Percentiles rank a stretch among this genome's conserved stretches.
Evolutionary conservation across 2,113 vertebrate species (phyloP).

Genomic region (Arvicanthis niloticus): DNA sequence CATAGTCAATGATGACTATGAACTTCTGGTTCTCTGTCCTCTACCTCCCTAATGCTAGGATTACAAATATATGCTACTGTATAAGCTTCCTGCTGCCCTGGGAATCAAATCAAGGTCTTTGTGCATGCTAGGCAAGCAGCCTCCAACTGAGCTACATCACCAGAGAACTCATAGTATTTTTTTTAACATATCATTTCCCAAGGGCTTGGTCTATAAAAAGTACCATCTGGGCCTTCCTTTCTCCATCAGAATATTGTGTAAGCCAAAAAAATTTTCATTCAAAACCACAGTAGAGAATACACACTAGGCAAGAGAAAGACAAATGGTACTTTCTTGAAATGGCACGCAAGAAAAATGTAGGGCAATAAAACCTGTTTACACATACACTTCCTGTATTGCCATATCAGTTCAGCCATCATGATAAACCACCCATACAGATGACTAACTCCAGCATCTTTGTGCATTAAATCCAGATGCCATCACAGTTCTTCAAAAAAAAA

Average conservation of each 20-base stretch:
- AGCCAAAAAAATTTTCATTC: slow-evolving; percentile 16
- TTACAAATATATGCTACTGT: neutral
- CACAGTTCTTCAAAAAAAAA: slow-evolving; percentile 55
- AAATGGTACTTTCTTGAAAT: neutral
- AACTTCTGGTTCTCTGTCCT: neutral
- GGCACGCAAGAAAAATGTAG: slow-evolving; percentile 2
- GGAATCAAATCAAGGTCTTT: neutral
- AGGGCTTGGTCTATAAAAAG: neutral
- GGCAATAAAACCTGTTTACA: slow-evolving; percentile 59
- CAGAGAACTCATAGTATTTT: neutral
- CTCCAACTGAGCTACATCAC: neutral
- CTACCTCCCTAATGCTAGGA: too few species aligned
- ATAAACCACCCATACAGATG: slow-evolving; percentile 53
- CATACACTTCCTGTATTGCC: slow-evolving; percentile 43
- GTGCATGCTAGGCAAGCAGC: too few species aligned
- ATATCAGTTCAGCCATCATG: slow-evolving; percentile 31
- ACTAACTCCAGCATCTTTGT: slow-evolving; percentile 43
- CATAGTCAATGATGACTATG: neutral
- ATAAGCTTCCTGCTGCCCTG: neutral
- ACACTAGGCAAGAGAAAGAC: slow-evolving; percentile 23
- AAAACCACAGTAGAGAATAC: neutral
- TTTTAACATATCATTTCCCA: neutral
- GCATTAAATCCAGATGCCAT: slow-evolving; percentile 30
- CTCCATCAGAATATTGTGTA: slow-evolving; percentile 16
- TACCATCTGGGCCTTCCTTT: neutral